These are phyloP conservation scores for Albula goreensis DNA, from an alignment of 2,113 vertebrate genomes.

Conservation along the genomic window DNA sequence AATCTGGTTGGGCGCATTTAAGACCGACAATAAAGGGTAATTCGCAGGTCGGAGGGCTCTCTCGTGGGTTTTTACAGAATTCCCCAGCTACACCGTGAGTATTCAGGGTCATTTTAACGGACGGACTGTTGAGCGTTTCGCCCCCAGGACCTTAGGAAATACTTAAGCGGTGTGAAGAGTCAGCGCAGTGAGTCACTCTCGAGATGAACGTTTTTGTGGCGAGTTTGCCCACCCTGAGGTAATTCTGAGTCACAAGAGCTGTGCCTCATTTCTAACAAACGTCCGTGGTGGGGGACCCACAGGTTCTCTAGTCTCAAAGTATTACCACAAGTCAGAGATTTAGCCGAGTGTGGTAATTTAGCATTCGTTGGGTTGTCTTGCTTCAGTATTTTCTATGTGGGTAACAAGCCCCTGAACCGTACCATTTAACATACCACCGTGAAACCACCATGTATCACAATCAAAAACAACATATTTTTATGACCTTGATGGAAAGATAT, in stretches of 20 bases:
- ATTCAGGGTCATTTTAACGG: neutral
- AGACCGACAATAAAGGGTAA: neutral
- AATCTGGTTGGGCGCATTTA: neutral
- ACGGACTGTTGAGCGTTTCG: neutral
- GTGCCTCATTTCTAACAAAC: neutral
- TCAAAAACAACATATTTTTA: no score
- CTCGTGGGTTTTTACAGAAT: neutral
- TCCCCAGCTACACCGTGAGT: neutral
- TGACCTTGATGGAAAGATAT: neutral
- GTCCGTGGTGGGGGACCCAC: neutral
- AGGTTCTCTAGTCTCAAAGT: no score
- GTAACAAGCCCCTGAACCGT: no score
- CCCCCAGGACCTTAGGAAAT: neutral
- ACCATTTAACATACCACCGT: no score
- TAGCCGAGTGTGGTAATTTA: neutral
- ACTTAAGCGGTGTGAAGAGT: neutral
- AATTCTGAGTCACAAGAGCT: neutral
- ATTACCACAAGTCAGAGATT: neutral
- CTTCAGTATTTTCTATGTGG: no score
- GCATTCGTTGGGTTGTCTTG: no score
- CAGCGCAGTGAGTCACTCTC: neutral
- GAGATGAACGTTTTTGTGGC: neutral
- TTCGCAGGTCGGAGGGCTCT: neutral
- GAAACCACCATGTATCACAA: no score
- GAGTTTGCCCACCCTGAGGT: neutral